Percentiles rank a stretch among this genome's conserved stretches.
phyloP scores from a whole-genome alignment of 2,113 vertebrate genomes.

The Hucho hucho region DNA sequence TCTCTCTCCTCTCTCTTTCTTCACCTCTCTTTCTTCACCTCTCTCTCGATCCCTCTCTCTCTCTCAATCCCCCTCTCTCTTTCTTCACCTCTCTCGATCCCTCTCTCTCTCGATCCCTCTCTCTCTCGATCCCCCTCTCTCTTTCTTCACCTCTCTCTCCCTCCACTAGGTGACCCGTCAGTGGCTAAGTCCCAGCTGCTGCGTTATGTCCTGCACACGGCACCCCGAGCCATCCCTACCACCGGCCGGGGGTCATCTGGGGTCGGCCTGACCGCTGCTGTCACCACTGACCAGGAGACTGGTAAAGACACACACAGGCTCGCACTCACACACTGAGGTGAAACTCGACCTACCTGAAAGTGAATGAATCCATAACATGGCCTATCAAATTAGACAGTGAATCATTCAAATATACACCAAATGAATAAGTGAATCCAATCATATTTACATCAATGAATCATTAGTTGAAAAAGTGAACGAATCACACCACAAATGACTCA shows the following conservation, averaged over 20 bases:
- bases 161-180: conserved; percentile 86
- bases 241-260: conserved; percentile 96
- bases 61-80: not conserved
- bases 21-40: no score
- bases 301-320: conserved; percentile 67
- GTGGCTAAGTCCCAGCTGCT: conserved; percentile 97
- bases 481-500: no score
- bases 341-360: not conserved
- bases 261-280: conserved; percentile 90
- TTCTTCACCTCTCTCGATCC: no score
- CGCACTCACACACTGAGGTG: not conserved
- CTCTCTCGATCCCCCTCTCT: not conserved
- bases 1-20: no score
- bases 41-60: no score
- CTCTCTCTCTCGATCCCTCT: not conserved
- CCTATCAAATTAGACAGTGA: no score
- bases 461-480: no score
- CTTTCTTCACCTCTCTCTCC: not conserved
- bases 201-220: conserved; percentile 89
- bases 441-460: no score
- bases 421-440: no score
- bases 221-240: conserved; percentile 91
- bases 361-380: no score
- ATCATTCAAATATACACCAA: no score
- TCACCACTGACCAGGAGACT: conserved; percentile 95